Evolutionary conservation across 2,113 vertebrate genomes (phyloP).

Genomic region (Sturnus vulgaris): DNA sequence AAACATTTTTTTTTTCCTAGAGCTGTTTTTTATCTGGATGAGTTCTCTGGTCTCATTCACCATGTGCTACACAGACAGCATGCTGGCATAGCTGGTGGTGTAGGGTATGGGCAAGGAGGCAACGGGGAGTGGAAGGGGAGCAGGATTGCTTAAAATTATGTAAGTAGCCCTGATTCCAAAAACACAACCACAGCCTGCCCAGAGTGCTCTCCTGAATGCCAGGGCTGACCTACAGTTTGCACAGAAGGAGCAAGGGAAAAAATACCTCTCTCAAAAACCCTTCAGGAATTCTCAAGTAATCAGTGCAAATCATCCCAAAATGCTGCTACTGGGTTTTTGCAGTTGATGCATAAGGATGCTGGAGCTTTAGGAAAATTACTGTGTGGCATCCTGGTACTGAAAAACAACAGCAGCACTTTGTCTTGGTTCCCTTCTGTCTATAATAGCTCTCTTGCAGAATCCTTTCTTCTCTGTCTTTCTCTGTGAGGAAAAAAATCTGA

Average conservation of each 20-base stretch:
- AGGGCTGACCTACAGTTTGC: not conserved
- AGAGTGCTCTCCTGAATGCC: not conserved
- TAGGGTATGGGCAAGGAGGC: not conserved
- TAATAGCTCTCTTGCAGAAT: not conserved
- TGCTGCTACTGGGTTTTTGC: not conserved
- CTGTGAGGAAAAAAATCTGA: not conserved
- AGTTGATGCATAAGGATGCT: not conserved
- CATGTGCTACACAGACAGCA: not conserved
- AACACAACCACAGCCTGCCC: not conserved
- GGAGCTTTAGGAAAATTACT: not conserved
- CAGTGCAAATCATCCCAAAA: not conserved
- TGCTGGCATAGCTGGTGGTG: not conserved
- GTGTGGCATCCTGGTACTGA: not conserved
- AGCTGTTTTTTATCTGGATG: conserved; percentile 14
- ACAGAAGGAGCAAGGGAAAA: not conserved
- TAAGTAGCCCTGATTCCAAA: not conserved
- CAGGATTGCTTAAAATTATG: not conserved
- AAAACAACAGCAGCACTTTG: not conserved
- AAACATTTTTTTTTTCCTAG: not conserved
- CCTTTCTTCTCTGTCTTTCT: not conserved
- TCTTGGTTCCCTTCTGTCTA: not conserved
- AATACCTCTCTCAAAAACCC: not conserved
- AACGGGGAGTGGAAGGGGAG: not conserved
- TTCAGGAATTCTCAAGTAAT: not conserved
- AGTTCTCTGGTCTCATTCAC: not conserved